Conservation (phyloP, 2,888 invertebrate genomes). For the Pachycephus smyrnensis region DNA sequence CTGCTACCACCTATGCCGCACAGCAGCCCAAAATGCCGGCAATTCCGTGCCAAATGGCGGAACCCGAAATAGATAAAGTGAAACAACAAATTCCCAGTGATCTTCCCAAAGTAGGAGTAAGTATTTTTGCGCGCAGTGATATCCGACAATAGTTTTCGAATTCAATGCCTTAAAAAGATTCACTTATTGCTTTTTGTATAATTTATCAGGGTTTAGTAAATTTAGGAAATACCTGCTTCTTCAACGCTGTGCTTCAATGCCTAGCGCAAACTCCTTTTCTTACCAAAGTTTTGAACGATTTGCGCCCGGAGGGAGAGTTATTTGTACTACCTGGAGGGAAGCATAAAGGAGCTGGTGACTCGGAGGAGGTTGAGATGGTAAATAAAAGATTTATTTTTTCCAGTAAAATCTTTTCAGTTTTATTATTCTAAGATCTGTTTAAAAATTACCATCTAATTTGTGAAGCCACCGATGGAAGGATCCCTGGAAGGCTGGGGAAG, state of each 20-base stretch:
- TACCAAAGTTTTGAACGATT: constrained; percentile 77
- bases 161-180: constrained; percentile 7
- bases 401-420: neutral
- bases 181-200: constrained; percentile 1
- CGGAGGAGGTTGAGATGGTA: constrained; percentile 70
- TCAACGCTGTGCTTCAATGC: constrained; percentile 96
- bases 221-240: constrained; percentile 97
- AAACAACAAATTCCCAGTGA: constrained; percentile 35
- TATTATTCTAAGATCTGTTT: neutral
- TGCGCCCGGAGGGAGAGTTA: constrained; percentile 76
- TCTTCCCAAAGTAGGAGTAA: constrained; percentile 51
- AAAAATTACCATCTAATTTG: constrained; percentile 3
- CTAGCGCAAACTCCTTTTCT: constrained; percentile 88
- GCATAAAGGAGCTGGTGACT: constrained; percentile 67
- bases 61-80: constrained; percentile 25
- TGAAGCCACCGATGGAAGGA: constrained; percentile 73
- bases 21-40: constrained; percentile 28
- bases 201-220: constrained; percentile 83
- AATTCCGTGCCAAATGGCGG: constrained; percentile 19
- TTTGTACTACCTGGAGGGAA: constrained; percentile 81
- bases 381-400: constrained; percentile 9
- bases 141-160: constrained; percentile 9
- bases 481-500: constrained; percentile 77
- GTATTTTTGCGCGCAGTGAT: constrained; percentile 5
- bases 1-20: constrained; percentile 48